phyloP scores from a whole-genome alignment of 2,113 vertebrate species.

The Nematolebias whitei region DNA sequence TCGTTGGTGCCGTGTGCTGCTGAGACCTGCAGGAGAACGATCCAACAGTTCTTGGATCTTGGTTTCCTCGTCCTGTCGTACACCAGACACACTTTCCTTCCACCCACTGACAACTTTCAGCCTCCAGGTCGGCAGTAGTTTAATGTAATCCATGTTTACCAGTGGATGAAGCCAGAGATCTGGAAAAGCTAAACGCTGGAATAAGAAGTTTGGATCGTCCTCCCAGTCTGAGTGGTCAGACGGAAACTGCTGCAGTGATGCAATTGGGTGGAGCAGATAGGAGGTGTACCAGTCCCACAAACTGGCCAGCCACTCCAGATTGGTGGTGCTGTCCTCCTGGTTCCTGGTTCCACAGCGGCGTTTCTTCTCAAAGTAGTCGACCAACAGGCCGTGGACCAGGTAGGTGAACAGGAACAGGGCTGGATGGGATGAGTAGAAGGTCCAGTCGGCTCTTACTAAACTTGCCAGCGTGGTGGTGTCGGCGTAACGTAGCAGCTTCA shows the following conservation, averaged over 20 bases:
- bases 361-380: conserved; percentile 98
- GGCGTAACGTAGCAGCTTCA: conserved; percentile 93
- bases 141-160: conserved; percentile 93
- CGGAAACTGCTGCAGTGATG: conserved; percentile 91
- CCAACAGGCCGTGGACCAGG: conserved; percentile 91
- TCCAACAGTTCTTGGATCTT: neutral
- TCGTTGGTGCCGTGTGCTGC: neutral
- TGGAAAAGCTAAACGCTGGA: conserved; percentile 92
- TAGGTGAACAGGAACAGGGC: conserved; percentile 96
- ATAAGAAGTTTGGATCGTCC: conserved; percentile 89
- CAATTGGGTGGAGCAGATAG: conserved; percentile 92
- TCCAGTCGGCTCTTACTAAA: conserved; percentile 94
- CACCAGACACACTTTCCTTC: conserved; percentile 27
- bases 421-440: conserved; percentile 96
- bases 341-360: conserved; percentile 83
- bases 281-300: conserved; percentile 99
- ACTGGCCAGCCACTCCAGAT: conserved; percentile 95
- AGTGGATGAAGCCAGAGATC: conserved; percentile 96
- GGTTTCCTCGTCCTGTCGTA: neutral
- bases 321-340: conserved; percentile 91
- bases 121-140: conserved; percentile 90
- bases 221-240: conserved; percentile 92
- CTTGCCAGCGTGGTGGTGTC: conserved; percentile 94
- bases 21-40: neutral
- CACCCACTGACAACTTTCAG: conserved; percentile 71